Base-by-base conservation (phyloP, 2,888 invertebrate species). In the Epinotia demarniana region DNA sequence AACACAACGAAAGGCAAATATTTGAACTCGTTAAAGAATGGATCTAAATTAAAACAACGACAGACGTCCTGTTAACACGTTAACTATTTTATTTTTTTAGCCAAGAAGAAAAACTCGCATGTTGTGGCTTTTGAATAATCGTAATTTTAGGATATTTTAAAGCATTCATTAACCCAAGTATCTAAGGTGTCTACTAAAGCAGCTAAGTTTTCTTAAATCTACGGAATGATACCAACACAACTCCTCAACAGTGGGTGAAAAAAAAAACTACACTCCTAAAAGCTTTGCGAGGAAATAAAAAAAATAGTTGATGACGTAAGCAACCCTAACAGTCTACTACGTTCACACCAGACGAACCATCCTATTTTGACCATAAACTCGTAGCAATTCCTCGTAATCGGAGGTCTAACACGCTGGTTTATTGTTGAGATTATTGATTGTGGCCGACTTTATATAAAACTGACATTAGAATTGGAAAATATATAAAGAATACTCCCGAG, bases 281-380 rank as follows among this genome's bases (percentile, higher is more conserved):
- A 58, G 57, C 58, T 6, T 60, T 23, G 58, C 69, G 12, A 60
- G 69, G 46, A 46, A 69, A 27, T 58, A 60, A 60, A 60, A 27
- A 69, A 69, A 69, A 60, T 55, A 18, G 19, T 23, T 11, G 68
- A 69, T 46, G 46, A 58, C 43, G 13, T 33, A 19, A 13, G 18
- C 16, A 27, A n/a, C 23, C 33, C 33, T 33, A 6, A 33, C 8
- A 8, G 0, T 8, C n/a, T 49, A 27, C 9, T 3, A 33, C 9
- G 53, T 18, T 55, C 49, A 16, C 61, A 4, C 12, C 12, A 57
- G 19, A 57, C 19, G 57, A 19, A 57, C 18, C 57, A 19, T 57
- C 3, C 8, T 19, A 19, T 11, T 57, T 11, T 55, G 55, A 55
- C n/a, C 18, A 2, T 55, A 55, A 6, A 55, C 4, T 6, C 18